Evolutionary conservation across 1,140 invertebrate genomes (phyloP), one percentile per base, ranked within the genome.

Genomic region (Tribolium madens): DNA sequence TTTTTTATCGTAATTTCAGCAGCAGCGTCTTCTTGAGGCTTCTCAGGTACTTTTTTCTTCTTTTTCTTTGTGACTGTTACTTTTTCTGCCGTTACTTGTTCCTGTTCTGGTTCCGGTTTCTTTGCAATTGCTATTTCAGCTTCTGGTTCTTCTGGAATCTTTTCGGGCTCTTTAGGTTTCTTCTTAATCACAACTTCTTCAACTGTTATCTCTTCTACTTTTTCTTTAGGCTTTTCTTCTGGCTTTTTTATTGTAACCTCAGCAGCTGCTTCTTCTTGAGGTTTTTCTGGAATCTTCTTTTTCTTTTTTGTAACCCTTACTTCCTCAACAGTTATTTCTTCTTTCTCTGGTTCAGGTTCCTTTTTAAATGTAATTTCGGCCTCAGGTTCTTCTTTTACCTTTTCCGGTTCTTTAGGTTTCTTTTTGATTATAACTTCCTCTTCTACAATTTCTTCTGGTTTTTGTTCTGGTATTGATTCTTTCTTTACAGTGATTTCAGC

Each of bases 301-400:
- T 53, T 57, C 71, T 53, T 73, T 7, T 36, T 75, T 68, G 36
- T 42, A 36, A 78, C 46, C 18, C 13, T 73, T 74, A 80, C 76
- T 82, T 86, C 72, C 53, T 83, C 79, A 10, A 46, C 57, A 15
- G 53, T 50, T 57, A 84, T 78, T 76, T 77, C 86, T 70, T 89
- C 88, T 42, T 83, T 87, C 86, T 81, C 87, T 72, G 75, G 81
- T 83, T 81, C 87, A 71, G 75, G 81, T 83, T 83, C 87, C 75
- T 84, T 87, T 84, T 84, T 85, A 71, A 81, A 84, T 77, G 82
- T 89, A 76, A 75, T 84, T 84, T 85, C 87, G 18, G 84, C 83
- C n/a, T 86, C 84, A 10, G 85, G 81, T 75, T 86, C 85, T 46
- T 85, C 84, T 78, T 89, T 86, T 73, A 77, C 76, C 70, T 72